phyloP scores from a whole-genome alignment of 2,888 invertebrate genomes.

The Ditula angustiorana region DNA sequence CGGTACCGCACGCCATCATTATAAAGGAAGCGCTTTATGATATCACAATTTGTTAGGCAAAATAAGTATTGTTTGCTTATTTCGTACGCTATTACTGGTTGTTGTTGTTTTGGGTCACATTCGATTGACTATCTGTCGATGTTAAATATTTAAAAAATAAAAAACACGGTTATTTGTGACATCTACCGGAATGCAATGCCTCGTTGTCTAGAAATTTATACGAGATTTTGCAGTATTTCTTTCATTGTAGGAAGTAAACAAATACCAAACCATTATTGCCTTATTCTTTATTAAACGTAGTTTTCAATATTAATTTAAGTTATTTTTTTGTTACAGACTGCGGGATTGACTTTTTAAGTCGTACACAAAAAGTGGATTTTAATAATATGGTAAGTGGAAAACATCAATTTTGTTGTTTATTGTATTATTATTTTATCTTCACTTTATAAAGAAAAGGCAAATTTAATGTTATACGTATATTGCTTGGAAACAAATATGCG shows the following conservation, averaged over 20 bases:
- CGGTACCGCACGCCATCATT: conserved; percentile 46
- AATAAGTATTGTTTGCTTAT: conserved; percentile 47
- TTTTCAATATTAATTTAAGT: not conserved
- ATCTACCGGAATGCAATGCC: too few relatives aligned
- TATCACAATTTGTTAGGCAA: conserved; percentile 59
- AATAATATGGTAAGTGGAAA: conserved; percentile 22
- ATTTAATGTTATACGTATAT: not conserved
- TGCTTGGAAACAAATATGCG: not conserved
- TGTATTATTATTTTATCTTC: not conserved
- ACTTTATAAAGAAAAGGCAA: not conserved
- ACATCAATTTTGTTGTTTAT: not conserved
- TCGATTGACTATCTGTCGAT: not conserved
- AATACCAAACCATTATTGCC: too few relatives aligned
- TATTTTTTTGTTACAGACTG: conserved; percentile 28
- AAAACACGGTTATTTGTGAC: not conserved
- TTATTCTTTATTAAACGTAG: not conserved
- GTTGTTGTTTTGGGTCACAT: conserved; percentile 22
- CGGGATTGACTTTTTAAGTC: not conserved
- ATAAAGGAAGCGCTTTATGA: conserved; percentile 51
- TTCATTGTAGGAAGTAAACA: not conserved
- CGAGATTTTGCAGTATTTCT: not conserved
- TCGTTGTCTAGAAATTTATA: too few relatives aligned
- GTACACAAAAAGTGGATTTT: conserved; percentile 1
- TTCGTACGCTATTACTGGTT: conserved; percentile 25
- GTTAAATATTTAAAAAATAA: not conserved